A percentile compares a stretch with the other conserved stretches of the same genome.
These are phyloP conservation scores for Hemicrepidius hirtus DNA, from an alignment of 2,888 invertebrate species.

Conservation along the genomic window DNA sequence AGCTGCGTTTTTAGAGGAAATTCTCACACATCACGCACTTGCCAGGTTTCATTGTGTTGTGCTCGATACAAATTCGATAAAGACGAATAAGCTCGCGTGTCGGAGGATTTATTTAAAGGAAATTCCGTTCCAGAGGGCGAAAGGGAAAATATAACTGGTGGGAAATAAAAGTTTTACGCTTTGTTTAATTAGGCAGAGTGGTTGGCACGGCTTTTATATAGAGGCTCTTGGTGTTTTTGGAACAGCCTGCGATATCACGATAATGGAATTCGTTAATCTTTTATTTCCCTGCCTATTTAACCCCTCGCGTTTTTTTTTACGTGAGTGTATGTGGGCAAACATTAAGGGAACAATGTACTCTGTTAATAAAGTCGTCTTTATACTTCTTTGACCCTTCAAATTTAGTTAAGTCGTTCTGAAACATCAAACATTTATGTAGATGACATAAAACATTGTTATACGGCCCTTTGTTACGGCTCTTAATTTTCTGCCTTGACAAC, in stretches of 20 bases:
- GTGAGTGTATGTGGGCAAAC: constrained; percentile 42
- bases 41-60: constrained; percentile 30
- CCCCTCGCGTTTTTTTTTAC: constrained; percentile 45
- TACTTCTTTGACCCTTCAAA: constrained; percentile 37
- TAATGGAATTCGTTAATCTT: constrained; percentile 55
- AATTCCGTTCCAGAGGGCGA: constrained; percentile 41
- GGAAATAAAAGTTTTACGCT: constrained; percentile 54
- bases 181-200: constrained; percentile 55
- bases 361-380: constrained; percentile 44
- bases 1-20: constrained; percentile 39
- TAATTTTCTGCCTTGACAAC: constrained; percentile 21
- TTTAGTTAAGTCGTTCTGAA: constrained; percentile 38
- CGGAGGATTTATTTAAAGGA: constrained; percentile 42
- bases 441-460: constrained; percentile 27
- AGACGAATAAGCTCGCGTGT: constrained; percentile 48
- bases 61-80: constrained; percentile 46
- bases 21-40: constrained; percentile 44
- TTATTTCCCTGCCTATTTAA: constrained; percentile 49
- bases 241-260: constrained; percentile 54
- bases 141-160: constrained; percentile 50
- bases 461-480: constrained; percentile 23
- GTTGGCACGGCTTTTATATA: constrained; percentile 54
- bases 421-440: constrained; percentile 31
- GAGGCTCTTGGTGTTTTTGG: constrained; percentile 50
- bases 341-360: constrained; percentile 35